Evolutionary conservation across 1,140 invertebrate species (phyloP).

Genomic region (Pseudomyrmex dendroicus): DNA sequence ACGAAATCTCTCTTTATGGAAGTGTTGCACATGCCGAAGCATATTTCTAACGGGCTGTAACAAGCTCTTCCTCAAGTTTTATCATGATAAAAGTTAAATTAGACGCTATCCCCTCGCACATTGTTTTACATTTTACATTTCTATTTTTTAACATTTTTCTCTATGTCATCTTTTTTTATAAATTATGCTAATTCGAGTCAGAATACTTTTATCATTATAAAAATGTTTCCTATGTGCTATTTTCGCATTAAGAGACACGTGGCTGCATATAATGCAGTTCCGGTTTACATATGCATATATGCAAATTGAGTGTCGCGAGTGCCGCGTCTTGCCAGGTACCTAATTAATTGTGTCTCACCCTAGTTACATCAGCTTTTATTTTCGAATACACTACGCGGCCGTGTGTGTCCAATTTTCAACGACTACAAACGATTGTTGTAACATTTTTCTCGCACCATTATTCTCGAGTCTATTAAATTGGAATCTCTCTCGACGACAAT

Average conservation of each 20-base stretch:
- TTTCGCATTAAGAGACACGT: too few species aligned
- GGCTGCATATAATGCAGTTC: too few species aligned
- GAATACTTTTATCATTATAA: too few species aligned
- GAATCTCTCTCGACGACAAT: background rate
- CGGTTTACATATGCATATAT: too few species aligned
- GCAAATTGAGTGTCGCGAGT: background rate
- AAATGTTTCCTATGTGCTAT: too few species aligned
- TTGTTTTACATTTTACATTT: too few species aligned
- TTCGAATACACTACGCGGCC: background rate
- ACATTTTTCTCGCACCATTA: too few species aligned
- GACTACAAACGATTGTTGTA: background rate
- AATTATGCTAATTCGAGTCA: too few species aligned
- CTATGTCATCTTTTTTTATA: too few species aligned
- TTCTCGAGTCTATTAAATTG: background rate
- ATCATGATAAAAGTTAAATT: background rate
- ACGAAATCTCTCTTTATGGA: slow-evolving; percentile 1
- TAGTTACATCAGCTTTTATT: background rate
- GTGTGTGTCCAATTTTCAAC: background rate
- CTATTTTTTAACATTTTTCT: too few species aligned
- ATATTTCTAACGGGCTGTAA: slow-evolving; percentile 20
- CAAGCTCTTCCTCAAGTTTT: slow-evolving; percentile 11
- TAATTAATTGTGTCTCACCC: background rate
- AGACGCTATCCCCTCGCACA: too few species aligned
- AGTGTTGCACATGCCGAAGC: background rate
- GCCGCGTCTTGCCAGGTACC: background rate